Percentiles rank a stretch among this genome's conserved stretches.
phyloP scores from a whole-genome alignment of 2,797 vertebrate genomes.

The Gadopsis bispinosus region DNA sequence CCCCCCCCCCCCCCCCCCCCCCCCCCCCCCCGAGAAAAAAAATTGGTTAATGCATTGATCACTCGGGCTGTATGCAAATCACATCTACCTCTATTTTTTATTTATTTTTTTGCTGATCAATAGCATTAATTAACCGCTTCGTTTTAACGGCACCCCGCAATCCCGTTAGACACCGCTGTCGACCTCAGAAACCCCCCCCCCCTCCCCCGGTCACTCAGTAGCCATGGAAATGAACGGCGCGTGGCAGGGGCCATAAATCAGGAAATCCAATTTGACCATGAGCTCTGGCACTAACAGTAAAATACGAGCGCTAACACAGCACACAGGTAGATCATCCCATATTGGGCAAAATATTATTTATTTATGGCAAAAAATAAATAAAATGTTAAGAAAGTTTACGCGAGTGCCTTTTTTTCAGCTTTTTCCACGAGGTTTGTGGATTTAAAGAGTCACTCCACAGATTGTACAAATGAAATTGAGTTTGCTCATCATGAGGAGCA shows the following conservation, averaged over 20 bases:
- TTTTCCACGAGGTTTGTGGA: conserved; percentile 16
- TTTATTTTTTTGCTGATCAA: conserved; percentile 86
- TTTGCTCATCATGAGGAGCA: background rate
- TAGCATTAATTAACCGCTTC: conserved; percentile 89
- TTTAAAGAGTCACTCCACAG: background rate
- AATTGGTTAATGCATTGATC: conserved; percentile 90
- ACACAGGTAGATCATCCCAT: conserved; percentile 75
- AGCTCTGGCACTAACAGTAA: conserved; percentile 78
- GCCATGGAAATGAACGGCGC: conserved; percentile 80
- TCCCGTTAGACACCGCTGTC: conserved; percentile 79
- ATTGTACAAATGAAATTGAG: background rate
- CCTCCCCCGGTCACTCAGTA: conserved; percentile 60
- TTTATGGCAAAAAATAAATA: conserved; percentile 34
- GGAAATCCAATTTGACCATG: conserved; percentile 86
- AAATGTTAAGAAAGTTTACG: conserved; percentile 52
- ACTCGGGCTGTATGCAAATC: conserved; percentile 86
- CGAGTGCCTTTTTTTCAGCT: conserved; percentile 13
- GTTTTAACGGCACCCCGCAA: conserved; percentile 85
- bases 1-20: no score
- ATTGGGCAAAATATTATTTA: conserved; percentile 56
- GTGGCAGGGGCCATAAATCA: conserved; percentile 81
- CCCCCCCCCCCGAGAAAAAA: no score
- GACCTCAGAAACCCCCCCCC: conserved; percentile 77
- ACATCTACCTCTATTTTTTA: conserved; percentile 86
- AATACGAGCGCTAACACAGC: conserved; percentile 77